Evolutionary conservation across 2,888 invertebrate species (phyloP).

Genomic region (Chamaedrilus cognettii): DNA sequence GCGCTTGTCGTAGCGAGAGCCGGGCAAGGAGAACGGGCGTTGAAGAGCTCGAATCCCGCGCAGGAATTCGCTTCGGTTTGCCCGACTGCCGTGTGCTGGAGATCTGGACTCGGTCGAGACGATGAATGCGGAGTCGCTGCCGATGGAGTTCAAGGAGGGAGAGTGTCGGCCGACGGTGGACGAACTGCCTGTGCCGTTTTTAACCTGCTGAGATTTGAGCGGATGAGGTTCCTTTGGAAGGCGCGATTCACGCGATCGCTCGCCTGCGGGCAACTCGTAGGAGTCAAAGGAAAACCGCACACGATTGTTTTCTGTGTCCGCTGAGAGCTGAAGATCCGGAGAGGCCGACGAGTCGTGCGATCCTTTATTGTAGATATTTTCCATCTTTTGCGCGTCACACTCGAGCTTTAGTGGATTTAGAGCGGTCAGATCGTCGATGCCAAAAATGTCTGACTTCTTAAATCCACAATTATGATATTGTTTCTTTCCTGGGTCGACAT

Average conservation of each 20-base stretch:
- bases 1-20: neutral
- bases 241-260: neutral
- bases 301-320: neutral
- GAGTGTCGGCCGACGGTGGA: neutral
- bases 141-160: neutral
- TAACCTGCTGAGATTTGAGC: constrained; percentile 4
- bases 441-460: too few relatives aligned
- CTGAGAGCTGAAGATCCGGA: too few relatives aligned
- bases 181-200: neutral
- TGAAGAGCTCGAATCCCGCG: too few relatives aligned
- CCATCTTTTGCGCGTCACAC: too few relatives aligned
- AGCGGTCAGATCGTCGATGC: too few relatives aligned
- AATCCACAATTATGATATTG: too few relatives aligned
- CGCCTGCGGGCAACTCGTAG: neutral
- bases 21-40: neutral
- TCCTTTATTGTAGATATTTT: too few relatives aligned
- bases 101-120: neutral
- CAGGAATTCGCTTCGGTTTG: neutral
- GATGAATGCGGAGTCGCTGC: neutral
- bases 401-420: too few relatives aligned
- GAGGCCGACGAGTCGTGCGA: too few relatives aligned
- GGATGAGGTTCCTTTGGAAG: constrained; percentile 16
- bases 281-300: constrained; percentile 1
- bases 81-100: neutral
- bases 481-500: too few relatives aligned